Base-by-base conservation (phyloP, 2,113 vertebrate genomes). In the Eublepharis macularius region DNA sequence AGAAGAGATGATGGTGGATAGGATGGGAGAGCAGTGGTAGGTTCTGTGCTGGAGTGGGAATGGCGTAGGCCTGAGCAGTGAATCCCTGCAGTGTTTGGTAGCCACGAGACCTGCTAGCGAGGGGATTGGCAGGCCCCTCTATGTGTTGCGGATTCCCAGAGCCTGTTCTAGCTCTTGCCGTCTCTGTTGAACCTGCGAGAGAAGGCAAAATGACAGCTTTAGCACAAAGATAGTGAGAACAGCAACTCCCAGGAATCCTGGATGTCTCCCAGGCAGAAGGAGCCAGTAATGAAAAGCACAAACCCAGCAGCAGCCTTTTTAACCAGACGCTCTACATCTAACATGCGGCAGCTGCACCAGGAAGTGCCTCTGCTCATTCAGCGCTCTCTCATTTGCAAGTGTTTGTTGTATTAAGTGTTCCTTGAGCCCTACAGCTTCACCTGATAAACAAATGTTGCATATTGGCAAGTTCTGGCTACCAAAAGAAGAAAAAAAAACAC, bases 101-200 rank as follows among this genome's bases (percentile, higher is more conserved):
- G 91, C 86, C 84, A 51, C 83, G 80, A 84, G 92, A 82, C 4
- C 29, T 80, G 87, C 34, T 54, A 80, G 60, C 60, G 24, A 34
- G 83, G 85, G n/a, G 43, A 86, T 80, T 39, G 80, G 82, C 2
- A 0, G 82, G 89, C 82, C 84, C 45, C 76, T 87, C 92, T 98
- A 98, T 95, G 99, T 99, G 95, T 99, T 99, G 87, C 98, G 96
- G 96, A 99, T 99, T 41, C 99, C 98, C 77, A 99, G 97, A 36
- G 99, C 99, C 95, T 99, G 98, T 94, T 99, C 99, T 96, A 99
- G 45, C 90, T 99, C 99, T 96, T 99, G 99, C 77, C 99, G 94
- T 90, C 99, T 95, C 94, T 99, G 98, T 95, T 99, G 99, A 89
- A 99, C 99, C 99, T 99, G 95, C 43, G 85, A 17, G 90, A 89